Base-by-base conservation (phyloP, 2,113 vertebrate species). In the Halichoeres trimaculatus region DNA sequence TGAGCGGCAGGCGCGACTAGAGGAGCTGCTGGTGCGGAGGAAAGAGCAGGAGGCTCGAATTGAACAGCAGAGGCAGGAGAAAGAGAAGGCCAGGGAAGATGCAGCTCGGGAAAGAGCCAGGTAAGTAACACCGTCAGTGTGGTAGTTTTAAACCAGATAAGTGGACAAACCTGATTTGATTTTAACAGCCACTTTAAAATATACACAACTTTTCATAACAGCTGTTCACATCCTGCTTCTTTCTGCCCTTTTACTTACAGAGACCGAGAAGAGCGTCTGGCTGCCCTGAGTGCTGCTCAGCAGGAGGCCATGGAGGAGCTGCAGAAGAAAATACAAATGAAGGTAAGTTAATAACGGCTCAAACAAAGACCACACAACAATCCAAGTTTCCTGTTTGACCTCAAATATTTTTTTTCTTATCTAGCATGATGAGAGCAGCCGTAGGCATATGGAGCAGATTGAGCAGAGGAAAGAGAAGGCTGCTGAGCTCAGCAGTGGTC, bases 391-490 rank as follows among this genome's bases (percentile, higher is more conserved):
- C 50, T 34, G 13, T 34, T 13, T 72, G 20, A 72, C 62, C 11
- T 22, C 13, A 66, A 57, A 13, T 53, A 61, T 80, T 52, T 51
- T 40, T 22, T 63, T 57, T 16, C 54, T 52, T 20, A 16, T 54
- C 10, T 70, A 99, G 98, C 98, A 99, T 2, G 97, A 99, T 63
- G 98, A 99, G 84, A 99, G 98, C 89, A 96, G 98, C 81, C 95
- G 98, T 47, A 93, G 98, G 65, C 98, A 99, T 91, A 97, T 99
- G 97, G 98, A 99, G 81, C 98, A 99, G 89, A 99, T 99, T 2
- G 98, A 99, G 77, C 98, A 99, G 76, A 95, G 98, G 47, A 99
- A 99, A 86, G 98, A 99, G 90, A 99, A 99, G 69, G 98, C 98
- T 12, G 98, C 98, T 0, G 98, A 99, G 71, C 88, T 99, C 71